Percentiles rank a stretch among this genome's conserved stretches.
These are phyloP conservation scores for Lithophane ornitopus DNA, from an alignment of 2,888 invertebrate species.

Conservation along the genomic window DNA sequence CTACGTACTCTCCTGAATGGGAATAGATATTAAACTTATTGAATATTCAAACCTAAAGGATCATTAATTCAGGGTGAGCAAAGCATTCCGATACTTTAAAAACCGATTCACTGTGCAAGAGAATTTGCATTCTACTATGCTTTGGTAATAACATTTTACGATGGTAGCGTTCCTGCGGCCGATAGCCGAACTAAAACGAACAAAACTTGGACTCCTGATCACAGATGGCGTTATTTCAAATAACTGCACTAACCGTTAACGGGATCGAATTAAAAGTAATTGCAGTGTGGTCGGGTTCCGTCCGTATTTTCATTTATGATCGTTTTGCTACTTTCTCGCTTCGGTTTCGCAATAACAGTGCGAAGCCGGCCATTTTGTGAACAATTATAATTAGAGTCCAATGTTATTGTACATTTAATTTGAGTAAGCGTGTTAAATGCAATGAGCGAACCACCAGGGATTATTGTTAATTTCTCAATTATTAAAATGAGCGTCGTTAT, in stretches of 20 bases:
- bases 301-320: constrained; percentile 82
- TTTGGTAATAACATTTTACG: constrained; percentile 71
- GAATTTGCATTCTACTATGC: constrained; percentile 69
- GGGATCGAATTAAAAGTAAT: constrained; percentile 77
- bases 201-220: constrained; percentile 69
- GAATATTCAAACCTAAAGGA: constrained; percentile 43
- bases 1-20: constrained; percentile 34
- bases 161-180: constrained; percentile 70
- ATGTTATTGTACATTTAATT: constrained; percentile 80
- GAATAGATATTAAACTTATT: constrained; percentile 27
- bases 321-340: constrained; percentile 65
- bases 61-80: constrained; percentile 25
- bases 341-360: constrained; percentile 70
- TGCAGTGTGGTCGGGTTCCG: constrained; percentile 61
- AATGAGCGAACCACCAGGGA: constrained; percentile 61
- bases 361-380: constrained; percentile 65
- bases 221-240: constrained; percentile 82
- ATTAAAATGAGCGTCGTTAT: constrained; percentile 72
- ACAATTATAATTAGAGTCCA: constrained; percentile 77
- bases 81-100: constrained; percentile 39
- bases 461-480: constrained; percentile 78
- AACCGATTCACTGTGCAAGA: constrained; percentile 35
- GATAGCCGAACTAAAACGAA: constrained; percentile 77
- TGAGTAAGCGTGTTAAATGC: constrained; percentile 71
- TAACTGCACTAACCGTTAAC: constrained; percentile 69